These are phyloP conservation scores for Lepidocolaptes lacrymiger DNA, from an alignment of 2,797 vertebrate species.

Conservation along the genomic window DNA sequence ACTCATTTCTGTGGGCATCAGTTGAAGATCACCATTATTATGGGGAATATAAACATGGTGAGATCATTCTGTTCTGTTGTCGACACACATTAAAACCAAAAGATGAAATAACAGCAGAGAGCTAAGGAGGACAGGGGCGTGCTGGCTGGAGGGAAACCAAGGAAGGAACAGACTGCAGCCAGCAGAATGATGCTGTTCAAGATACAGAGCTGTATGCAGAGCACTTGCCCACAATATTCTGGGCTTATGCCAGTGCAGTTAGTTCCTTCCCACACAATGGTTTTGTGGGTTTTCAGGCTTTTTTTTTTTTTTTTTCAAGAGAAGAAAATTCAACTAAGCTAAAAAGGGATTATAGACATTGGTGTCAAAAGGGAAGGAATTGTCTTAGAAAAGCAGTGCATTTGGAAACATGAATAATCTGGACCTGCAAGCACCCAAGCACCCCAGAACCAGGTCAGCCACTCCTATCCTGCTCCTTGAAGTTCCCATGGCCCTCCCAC, in stretches of 20 bases:
- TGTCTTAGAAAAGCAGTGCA: not conserved
- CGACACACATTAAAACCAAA: not conserved
- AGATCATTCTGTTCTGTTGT: conserved; percentile 41
- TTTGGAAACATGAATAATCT: not conserved
- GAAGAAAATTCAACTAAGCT: not conserved
- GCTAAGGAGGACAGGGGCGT: not conserved
- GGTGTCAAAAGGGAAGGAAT: not conserved
- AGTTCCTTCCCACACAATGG: not conserved
- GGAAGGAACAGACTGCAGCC: conserved; percentile 2
- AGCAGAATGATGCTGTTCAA: not conserved
- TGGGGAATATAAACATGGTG: not conserved
- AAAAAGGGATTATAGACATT: not conserved
- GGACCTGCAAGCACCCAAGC: not conserved
- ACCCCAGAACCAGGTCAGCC: not conserved
- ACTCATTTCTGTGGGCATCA: conserved; percentile 15
- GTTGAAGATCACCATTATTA: not conserved
- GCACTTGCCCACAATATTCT: not conserved
- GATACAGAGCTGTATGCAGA: not conserved
- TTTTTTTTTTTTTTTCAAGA: not conserved
- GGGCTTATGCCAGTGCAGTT: not conserved
- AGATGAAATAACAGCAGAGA: not conserved
- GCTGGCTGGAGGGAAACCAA: not conserved
- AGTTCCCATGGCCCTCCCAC: not conserved
- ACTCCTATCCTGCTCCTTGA: not conserved
- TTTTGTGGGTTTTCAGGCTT: not conserved